These are phyloP conservation scores for Circaetus cinerascens DNA, from an alignment of 2,113 vertebrate species.

Conservation along the genomic window DNA sequence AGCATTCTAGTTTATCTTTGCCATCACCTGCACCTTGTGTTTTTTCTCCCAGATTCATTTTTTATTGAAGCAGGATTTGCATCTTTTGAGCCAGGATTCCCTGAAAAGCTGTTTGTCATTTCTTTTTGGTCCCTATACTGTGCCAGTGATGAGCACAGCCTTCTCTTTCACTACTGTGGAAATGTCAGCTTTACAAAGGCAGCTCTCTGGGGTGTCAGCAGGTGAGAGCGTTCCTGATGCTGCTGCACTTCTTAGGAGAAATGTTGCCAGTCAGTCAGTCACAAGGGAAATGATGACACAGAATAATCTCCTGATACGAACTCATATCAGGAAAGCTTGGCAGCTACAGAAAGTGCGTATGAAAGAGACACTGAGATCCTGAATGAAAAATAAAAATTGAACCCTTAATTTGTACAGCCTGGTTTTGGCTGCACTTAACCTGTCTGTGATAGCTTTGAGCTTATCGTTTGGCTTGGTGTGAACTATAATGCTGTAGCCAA, in stretches of 20 bases:
- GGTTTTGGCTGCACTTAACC: not conserved
- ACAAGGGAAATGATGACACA: not conserved
- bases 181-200: not conserved
- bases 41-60: not conserved
- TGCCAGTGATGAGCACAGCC: not conserved
- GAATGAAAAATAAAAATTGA: not conserved
- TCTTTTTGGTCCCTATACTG: not conserved
- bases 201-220: not conserved
- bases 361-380: not conserved
- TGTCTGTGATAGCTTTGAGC: not conserved
- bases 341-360: not conserved
- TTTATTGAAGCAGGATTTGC: not conserved
- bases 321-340: not conserved
- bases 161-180: not conserved
- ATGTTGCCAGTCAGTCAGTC: not conserved
- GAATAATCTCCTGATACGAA: not conserved
- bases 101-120: not conserved
- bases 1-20: not conserved
- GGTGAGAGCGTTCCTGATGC: not conserved
- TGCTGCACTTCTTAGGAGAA: not conserved
- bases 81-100: not conserved
- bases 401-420: not conserved
- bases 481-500: not conserved
- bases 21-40: not conserved
- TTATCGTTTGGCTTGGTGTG: not conserved